These are phyloP conservation scores for Ictalurus punctatus DNA, from an alignment of 2,113 vertebrate genomes.

Conservation along the genomic window DNA sequence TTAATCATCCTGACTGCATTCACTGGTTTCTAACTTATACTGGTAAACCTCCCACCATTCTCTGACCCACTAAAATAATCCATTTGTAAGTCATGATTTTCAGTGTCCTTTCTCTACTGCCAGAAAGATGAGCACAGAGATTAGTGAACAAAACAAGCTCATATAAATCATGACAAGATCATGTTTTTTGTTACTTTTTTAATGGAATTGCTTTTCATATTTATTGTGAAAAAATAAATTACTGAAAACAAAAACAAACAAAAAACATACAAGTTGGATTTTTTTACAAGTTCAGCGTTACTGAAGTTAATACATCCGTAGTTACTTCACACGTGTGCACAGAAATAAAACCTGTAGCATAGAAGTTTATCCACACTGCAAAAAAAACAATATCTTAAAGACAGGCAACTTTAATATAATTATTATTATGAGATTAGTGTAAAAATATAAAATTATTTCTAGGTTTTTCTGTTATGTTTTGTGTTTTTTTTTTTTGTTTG, in stretches of 20 bases:
- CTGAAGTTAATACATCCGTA: too few species aligned
- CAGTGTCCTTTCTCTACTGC: not conserved
- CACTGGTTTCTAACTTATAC: not conserved
- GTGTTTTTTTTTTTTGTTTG: too few species aligned
- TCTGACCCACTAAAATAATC: not conserved
- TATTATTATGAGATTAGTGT: too few species aligned
- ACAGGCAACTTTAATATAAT: too few species aligned
- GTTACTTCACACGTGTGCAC: not conserved
- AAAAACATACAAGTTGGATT: too few species aligned
- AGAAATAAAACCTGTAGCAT: not conserved
- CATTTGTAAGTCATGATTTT: not conserved
- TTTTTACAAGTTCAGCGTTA: not conserved
- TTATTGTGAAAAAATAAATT: not conserved
- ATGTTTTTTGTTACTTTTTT: not conserved
- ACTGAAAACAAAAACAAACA: too few species aligned
- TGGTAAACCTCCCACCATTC: not conserved
- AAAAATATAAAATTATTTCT: not conserved
- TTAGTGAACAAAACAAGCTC: not conserved
- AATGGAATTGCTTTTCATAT: not conserved
- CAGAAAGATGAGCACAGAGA: not conserved
- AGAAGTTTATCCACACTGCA: not conserved
- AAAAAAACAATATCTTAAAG: not conserved
- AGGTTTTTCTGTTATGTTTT: not conserved
- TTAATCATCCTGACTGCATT: not conserved
- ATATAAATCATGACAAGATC: not conserved